Conservation (phyloP, 1,140 invertebrate species). For the Conus ventricosus region DNA sequence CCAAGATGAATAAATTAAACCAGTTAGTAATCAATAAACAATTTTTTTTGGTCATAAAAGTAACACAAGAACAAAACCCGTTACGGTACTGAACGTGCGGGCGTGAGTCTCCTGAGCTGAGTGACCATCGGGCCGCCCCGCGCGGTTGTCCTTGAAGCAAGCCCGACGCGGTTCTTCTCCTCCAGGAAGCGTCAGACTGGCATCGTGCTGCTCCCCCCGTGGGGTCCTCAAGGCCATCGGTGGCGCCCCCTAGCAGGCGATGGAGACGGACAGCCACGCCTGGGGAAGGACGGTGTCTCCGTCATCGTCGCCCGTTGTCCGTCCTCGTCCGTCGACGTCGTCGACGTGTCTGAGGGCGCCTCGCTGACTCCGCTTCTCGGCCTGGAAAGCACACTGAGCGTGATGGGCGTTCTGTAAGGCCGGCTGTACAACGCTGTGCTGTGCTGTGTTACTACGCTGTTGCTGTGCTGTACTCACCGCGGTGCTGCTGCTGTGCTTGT, state of each 20-base stretch:
- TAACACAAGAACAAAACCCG: no score
- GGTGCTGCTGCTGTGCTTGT: not conserved
- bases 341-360: not conserved
- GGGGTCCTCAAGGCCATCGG: slow-evolving; percentile 30
- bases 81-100: no score
- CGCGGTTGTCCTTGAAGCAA: slow-evolving; percentile 55
- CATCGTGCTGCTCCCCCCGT: slow-evolving; percentile 47
- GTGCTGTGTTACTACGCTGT: not conserved
- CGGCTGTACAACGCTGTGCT: no score
- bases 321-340: not conserved
- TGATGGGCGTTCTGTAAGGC: no score
- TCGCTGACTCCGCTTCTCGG: not conserved
- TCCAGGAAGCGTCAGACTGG: slow-evolving; percentile 53
- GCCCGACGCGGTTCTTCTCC: slow-evolving; percentile 56
- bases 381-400: no score
- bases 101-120: slow-evolving; percentile 52
- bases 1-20: no score
- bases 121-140: slow-evolving; percentile 53
- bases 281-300: slow-evolving; percentile 8
- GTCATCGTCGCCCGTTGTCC: not conserved
- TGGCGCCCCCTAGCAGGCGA: not conserved
- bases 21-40: no score
- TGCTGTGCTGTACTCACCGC: no score
- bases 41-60: no score
- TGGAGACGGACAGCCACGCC: slow-evolving; percentile 21